Conservation (phyloP, 92 coral and sea anemone genomes). For the Epizoanthus fatuus region DNA sequence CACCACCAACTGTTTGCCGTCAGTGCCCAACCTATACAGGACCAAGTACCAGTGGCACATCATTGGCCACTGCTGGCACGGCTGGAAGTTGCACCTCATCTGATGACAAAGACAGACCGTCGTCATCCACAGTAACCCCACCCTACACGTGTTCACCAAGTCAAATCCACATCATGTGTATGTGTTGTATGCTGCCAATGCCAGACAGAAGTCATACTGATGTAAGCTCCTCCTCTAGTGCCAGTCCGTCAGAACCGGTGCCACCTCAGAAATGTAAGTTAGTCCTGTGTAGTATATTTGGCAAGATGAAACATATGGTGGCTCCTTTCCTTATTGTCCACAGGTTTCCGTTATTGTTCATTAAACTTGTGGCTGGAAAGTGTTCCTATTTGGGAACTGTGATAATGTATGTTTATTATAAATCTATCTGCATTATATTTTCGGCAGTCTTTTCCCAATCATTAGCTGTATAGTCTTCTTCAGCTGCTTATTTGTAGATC, state of each 20-base stretch:
- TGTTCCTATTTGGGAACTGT: too few species aligned
- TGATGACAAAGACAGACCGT: constrained; percentile 22
- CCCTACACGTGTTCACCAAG: constrained; percentile 65
- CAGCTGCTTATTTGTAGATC: too few species aligned
- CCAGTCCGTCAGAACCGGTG: constrained; percentile 17
- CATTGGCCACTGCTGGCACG: constrained; percentile 13
- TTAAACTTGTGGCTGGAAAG: too few species aligned
- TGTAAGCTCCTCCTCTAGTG: neutral
- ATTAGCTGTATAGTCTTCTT: too few species aligned
- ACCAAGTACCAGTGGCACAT: constrained; percentile 25
- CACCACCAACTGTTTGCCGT: constrained; percentile 64
- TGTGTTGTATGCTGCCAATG: constrained; percentile 91
- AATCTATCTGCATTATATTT: too few species aligned
- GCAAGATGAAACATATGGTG: too few species aligned
- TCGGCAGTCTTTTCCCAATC: too few species aligned
- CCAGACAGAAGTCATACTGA: constrained; percentile 68
- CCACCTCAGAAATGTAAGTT: constrained; percentile 90
- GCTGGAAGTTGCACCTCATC: neutral
- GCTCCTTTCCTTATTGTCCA: too few species aligned
- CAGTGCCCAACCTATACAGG: constrained; percentile 73
- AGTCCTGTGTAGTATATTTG: neutral
- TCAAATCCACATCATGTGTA: constrained; percentile 79
- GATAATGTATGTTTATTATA: too few species aligned
- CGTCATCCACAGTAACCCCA: constrained; percentile 30
- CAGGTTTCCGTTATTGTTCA: too few species aligned